Percentiles rank a stretch among this genome's conserved stretches.
Conservation (phyloP, 1,140 invertebrate genomes). For the Branchinecta lindahli region DNA sequence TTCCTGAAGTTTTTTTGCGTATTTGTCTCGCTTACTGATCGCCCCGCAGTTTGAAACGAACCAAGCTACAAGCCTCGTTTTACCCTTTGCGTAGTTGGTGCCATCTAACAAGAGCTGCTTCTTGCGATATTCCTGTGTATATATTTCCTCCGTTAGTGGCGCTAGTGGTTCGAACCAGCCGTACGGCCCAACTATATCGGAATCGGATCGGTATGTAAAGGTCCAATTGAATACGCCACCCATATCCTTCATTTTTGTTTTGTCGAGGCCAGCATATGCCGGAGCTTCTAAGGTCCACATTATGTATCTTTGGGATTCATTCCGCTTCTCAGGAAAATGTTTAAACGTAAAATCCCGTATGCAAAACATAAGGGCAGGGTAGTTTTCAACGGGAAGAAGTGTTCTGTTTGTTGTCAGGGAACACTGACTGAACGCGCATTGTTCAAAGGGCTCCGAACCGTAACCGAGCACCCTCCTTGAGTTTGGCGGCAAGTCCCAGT, state of each 20-base stretch:
- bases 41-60: conserved; percentile 85
- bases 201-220: conserved; percentile 32
- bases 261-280: not conserved
- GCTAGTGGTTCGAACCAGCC: conserved; percentile 23
- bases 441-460: too few relatives aligned
- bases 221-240: conserved; percentile 33
- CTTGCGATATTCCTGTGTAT: too few relatives aligned
- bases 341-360: conserved; percentile 19
- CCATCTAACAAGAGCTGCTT: too few relatives aligned
- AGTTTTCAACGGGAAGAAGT: conserved; percentile 14
- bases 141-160: too few relatives aligned
- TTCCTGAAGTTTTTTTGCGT: conserved; percentile 25
- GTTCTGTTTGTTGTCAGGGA: too few relatives aligned
- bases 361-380: conserved; percentile 23
- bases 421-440: too few relatives aligned
- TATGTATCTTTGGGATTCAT: conserved; percentile 21
- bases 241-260: conserved; percentile 13
- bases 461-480: too few relatives aligned
- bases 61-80: conserved; percentile 87
- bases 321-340: conserved; percentile 19
- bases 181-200: conserved; percentile 31
- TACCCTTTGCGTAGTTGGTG: conserved; percentile 46
- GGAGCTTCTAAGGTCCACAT: conserved; percentile 23
- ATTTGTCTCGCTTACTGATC: conserved; percentile 24
- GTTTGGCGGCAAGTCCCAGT: too few relatives aligned